Conservation (phyloP, 1,140 invertebrate genomes). For the Eubasilissa regina region DNA sequence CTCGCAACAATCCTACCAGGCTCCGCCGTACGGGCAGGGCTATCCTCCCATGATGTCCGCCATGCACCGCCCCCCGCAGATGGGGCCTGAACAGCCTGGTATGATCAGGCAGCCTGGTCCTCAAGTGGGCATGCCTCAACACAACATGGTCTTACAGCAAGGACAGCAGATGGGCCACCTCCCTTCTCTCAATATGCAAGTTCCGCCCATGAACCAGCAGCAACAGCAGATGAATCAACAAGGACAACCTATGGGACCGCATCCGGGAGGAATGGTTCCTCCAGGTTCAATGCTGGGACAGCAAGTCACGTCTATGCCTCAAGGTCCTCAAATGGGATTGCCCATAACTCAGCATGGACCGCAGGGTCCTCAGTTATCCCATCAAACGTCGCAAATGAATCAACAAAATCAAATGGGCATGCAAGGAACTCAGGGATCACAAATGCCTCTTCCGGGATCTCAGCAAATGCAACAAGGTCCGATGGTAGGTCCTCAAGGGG, state of each 20-base stretch:
- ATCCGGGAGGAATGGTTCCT: constrained; percentile 18
- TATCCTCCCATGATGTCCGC: constrained; percentile 57
- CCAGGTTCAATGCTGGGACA: constrained; percentile 22
- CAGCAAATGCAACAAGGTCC: constrained; percentile 53
- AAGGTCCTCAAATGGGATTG: constrained; percentile 52
- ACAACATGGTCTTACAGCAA: constrained; percentile 63
- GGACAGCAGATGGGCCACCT: constrained; percentile 65
- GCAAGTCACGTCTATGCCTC: constrained; percentile 31
- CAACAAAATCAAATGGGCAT: constrained; percentile 54
- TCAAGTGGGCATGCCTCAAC: constrained; percentile 64
- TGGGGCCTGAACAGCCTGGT: constrained; percentile 54
- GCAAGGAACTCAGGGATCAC: constrained; percentile 24
- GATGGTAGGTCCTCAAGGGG: constrained; percentile 24
- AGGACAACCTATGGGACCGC: constrained; percentile 50
- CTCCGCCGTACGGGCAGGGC: constrained; percentile 52
- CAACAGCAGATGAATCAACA: constrained; percentile 36
- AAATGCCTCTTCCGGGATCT: constrained; percentile 33
- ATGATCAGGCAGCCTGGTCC: constrained; percentile 47
- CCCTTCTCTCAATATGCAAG: constrained; percentile 64
- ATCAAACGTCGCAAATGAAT: constrained; percentile 61
- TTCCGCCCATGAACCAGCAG: constrained; percentile 62
- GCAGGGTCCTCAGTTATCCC: constrained; percentile 50
- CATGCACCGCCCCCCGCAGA: constrained; percentile 48
- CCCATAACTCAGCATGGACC: constrained; percentile 62
- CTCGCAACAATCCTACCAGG: constrained; percentile 59